Evolutionary conservation across 2,797 vertebrate species (phyloP), one percentile per base, ranked within the genome.

Genomic region (Zenarchopterus dispar): DNA sequence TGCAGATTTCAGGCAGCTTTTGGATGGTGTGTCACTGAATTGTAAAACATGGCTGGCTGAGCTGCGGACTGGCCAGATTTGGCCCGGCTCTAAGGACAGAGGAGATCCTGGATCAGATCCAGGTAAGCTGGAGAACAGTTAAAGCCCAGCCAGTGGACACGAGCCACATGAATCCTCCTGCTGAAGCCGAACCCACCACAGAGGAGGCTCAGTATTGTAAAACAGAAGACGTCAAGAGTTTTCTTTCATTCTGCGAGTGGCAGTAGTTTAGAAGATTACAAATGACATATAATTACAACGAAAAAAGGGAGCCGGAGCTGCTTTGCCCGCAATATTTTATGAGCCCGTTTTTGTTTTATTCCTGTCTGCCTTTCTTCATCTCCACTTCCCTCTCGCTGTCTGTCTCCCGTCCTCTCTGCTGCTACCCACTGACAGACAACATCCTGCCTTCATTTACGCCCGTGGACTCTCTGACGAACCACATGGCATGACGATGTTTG

Each of bases 401-500:
- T 65, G 51, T 72, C 72, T 77, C 44, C 58, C 21, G 2, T 64
- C 47, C 61, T 55, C 57, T 62, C 65, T 58, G 71, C 67, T 50
- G 66, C 69, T 43, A 52, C 64, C 57, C 60, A 9, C 81, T 85
- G 85, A 86, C 87, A 88, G 82, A 76, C 78, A 36, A 57, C 75
- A 65, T 81, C 84, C 74, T 81, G 74, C 83, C 79, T 84, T 87
- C 84, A 77, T 81, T 84, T 74, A 81, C 17, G 78, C 85, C 74
- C 8, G 46, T 42, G 50, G 85, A 81, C 78, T 85, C 72, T 74
- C 75, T 89, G 91, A 88, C 87, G 69, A 87, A 81, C 72, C 88
- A 84, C 78, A 72, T 71, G 84, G 67, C 84, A 81, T 86, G 82
- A 87, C 84, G 52, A 74, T 90, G 89, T 91, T 87, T 87, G 81